A percentile compares a stretch with the other conserved stretches of the same genome.
These are phyloP conservation scores for Nemotelus nigrinus DNA, from an alignment of 2,888 invertebrate species.

Conservation along the genomic window DNA sequence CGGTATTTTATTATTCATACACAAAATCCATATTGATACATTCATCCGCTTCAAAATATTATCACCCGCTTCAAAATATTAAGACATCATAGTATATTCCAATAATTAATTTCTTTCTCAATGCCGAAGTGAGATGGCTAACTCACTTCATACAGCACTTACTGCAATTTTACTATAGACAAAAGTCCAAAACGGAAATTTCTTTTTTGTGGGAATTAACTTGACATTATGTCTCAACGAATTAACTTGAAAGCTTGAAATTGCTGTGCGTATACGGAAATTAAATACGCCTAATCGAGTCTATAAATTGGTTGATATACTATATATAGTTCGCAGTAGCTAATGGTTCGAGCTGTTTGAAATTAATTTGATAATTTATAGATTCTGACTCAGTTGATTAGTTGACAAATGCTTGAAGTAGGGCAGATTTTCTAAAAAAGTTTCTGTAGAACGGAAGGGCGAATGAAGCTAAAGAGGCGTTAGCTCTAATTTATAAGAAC, in stretches of 20 bases:
- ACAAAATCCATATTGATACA: too few relatives aligned
- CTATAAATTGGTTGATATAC: constrained; percentile 5
- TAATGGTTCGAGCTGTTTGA: not conserved
- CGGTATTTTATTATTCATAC: too few relatives aligned
- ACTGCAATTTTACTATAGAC: too few relatives aligned
- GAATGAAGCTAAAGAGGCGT: too few relatives aligned
- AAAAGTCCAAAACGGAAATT: constrained; percentile 14
- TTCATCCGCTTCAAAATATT: too few relatives aligned
- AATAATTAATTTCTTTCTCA: too few relatives aligned
- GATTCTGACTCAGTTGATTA: not conserved
- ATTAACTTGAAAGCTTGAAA: not conserved
- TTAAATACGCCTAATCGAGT: not conserved
- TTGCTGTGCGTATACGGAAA: constrained; percentile 4
- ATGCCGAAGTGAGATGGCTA: not conserved
- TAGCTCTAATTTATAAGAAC: too few relatives aligned
- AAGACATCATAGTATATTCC: too few relatives aligned
- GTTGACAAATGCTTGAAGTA: not conserved
- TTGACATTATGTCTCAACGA: not conserved
- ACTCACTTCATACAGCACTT: not conserved
- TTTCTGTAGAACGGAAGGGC: too few relatives aligned
- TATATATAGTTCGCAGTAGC: not conserved
- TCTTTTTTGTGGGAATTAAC: not conserved
- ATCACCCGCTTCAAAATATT: too few relatives aligned
- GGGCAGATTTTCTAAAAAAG: too few relatives aligned
- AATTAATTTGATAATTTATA: not conserved